Evolutionary conservation across 2,888 invertebrate species (phyloP).

Genomic region (Xanthia togata): DNA sequence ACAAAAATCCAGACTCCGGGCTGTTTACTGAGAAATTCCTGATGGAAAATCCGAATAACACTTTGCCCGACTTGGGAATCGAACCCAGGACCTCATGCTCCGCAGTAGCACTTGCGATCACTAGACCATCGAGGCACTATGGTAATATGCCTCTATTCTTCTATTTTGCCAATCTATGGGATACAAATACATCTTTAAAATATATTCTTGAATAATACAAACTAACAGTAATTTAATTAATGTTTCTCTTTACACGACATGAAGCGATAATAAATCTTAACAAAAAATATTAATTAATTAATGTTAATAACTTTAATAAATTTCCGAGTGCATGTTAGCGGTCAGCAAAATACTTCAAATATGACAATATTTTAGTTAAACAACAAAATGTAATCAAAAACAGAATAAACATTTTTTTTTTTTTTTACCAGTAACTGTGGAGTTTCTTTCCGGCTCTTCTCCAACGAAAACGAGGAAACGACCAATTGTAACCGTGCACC

Average conservation of each 20-base stretch:
- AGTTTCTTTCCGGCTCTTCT: no score
- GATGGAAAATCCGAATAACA: not conserved
- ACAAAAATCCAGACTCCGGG: not conserved
- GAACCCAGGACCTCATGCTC: no score
- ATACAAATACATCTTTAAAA: not conserved
- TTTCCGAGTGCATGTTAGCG: slow-evolving; percentile 17
- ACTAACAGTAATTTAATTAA: slow-evolving; percentile 32
- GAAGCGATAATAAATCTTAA: slow-evolving; percentile 28
- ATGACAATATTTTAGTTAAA: not conserved
- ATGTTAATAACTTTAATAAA: slow-evolving; percentile 35
- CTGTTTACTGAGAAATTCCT: not conserved
- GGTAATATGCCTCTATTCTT: not conserved
- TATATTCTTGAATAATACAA: slow-evolving; percentile 22
- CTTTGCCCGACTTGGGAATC: not conserved
- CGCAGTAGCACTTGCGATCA: not conserved
- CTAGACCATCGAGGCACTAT: not conserved
- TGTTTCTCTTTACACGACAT: slow-evolving; percentile 30
- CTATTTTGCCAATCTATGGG: not conserved
- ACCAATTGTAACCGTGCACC: no score
- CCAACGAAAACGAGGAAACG: no score
- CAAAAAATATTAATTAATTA: slow-evolving; percentile 43
- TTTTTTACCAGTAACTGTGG: no score
- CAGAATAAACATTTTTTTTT: no score
- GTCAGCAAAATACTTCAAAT: not conserved
- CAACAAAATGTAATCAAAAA: not conserved